Evolutionary conservation across 2,113 vertebrate genomes (phyloP).

Genomic region (Notiomystis cincta): DNA sequence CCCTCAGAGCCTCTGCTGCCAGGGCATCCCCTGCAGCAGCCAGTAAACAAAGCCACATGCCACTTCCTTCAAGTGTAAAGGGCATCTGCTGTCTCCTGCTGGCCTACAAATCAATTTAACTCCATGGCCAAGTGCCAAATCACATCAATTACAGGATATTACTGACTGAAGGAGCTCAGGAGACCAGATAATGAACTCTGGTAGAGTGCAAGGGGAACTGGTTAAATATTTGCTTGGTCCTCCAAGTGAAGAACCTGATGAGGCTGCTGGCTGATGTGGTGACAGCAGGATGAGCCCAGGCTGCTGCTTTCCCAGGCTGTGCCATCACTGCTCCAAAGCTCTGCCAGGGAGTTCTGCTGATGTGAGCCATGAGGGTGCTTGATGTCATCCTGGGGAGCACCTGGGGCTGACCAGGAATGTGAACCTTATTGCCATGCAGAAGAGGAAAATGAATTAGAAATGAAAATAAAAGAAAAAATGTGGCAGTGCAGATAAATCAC

Average conservation of each 20-base stretch:
- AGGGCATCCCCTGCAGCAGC: background rate
- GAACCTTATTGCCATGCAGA: background rate
- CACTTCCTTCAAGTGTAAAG: slow-evolving; percentile 32
- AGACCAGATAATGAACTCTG: slow-evolving; percentile 47
- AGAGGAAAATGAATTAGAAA: background rate
- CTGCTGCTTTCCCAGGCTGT: background rate
- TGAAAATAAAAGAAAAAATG: background rate
- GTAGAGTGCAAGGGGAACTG: slow-evolving; percentile 4
- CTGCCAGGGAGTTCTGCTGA: background rate
- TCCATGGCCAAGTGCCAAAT: slow-evolving; percentile 40
- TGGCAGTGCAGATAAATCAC: slow-evolving; percentile 7
- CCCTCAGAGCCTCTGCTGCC: background rate
- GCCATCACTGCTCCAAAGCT: background rate
- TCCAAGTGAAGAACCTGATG: background rate
- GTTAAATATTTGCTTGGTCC: slow-evolving; percentile 51
- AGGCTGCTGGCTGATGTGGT: background rate
- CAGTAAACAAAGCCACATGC: background rate
- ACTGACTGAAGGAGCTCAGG: slow-evolving; percentile 37
- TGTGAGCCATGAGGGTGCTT: background rate
- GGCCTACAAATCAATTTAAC: slow-evolving; percentile 52
- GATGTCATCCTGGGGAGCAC: background rate
- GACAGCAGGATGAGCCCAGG: background rate
- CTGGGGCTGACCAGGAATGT: background rate
- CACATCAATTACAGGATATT: slow-evolving; percentile 47
- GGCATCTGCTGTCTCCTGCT: slow-evolving; percentile 23